These are phyloP conservation scores for Sipha flava DNA, from an alignment of 1,140 invertebrate species.

Conservation along the genomic window DNA sequence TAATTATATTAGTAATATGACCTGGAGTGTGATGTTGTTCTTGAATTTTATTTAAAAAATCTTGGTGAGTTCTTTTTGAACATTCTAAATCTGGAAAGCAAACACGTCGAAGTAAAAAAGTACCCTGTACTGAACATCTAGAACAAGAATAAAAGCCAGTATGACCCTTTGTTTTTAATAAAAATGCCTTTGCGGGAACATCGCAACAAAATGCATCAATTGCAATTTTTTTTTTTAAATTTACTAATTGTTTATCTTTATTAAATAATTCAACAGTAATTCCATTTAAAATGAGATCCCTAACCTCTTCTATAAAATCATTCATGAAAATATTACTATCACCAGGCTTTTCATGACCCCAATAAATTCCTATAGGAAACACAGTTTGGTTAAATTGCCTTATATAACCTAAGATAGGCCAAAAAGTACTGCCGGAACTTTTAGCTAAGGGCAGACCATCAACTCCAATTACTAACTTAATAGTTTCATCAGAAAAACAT, in stretches of 20 bases:
- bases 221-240: background rate
- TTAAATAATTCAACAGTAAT: background rate
- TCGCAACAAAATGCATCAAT: background rate
- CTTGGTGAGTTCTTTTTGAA: background rate
- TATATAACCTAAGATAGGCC: conserved; percentile 37
- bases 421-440: conserved; percentile 37
- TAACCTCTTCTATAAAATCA: background rate
- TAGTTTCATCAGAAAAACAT: background rate
- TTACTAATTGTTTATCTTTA: background rate
- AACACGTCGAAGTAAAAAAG: background rate
- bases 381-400: background rate
- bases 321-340: background rate
- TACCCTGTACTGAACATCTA: background rate
- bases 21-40: background rate
- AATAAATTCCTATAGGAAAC: conserved; percentile 19
- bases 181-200: background rate
- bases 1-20: background rate
- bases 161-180: background rate
- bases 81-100: background rate
- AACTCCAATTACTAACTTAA: conserved; percentile 35
- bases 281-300: background rate
- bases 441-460: conserved; percentile 39
- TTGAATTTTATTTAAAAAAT: background rate
- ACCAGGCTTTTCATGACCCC: background rate
- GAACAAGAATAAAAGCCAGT: background rate